A percentile compares a stretch with the other conserved stretches of the same genome.
Evolutionary conservation across 2,113 vertebrate species (phyloP).

Genomic region (Phyllostomus hastatus): DNA sequence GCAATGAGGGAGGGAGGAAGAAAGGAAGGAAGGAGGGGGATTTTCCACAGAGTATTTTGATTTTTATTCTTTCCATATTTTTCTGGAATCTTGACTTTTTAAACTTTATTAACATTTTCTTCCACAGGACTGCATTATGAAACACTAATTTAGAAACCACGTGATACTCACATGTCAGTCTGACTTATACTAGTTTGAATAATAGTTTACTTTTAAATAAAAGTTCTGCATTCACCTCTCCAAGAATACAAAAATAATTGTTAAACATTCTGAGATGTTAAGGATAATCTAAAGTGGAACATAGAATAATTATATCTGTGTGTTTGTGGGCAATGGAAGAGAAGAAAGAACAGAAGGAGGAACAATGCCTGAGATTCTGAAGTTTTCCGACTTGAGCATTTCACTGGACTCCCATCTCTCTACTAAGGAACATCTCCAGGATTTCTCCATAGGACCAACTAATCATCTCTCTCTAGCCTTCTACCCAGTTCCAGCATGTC

Average conservation of each 20-base stretch:
- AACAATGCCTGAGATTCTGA: background rate
- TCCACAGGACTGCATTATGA: background rate
- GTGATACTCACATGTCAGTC: background rate
- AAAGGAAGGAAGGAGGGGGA: background rate
- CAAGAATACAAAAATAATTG: background rate
- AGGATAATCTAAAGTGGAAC: background rate
- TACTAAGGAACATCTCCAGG: background rate
- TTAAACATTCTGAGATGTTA: background rate
- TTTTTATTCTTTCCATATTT: slow-evolving; percentile 2
- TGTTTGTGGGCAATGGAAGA: background rate
- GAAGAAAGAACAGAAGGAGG: background rate
- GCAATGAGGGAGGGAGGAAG: too few species aligned
- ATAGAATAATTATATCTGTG: background rate
- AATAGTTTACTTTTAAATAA: slow-evolving; percentile 39
- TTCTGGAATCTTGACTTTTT: background rate
- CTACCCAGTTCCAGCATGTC: background rate
- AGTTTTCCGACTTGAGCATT: background rate
- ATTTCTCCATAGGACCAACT: background rate
- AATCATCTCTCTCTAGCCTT: background rate
- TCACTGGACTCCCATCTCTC: background rate
- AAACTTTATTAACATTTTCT: background rate
- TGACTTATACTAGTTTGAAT: background rate
- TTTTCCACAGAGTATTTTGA: background rate
- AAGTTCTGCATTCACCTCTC: background rate
- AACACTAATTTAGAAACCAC: background rate